phyloP scores from a whole-genome alignment of 2,888 invertebrate species.

The Lampropteryx suffumata region DNA sequence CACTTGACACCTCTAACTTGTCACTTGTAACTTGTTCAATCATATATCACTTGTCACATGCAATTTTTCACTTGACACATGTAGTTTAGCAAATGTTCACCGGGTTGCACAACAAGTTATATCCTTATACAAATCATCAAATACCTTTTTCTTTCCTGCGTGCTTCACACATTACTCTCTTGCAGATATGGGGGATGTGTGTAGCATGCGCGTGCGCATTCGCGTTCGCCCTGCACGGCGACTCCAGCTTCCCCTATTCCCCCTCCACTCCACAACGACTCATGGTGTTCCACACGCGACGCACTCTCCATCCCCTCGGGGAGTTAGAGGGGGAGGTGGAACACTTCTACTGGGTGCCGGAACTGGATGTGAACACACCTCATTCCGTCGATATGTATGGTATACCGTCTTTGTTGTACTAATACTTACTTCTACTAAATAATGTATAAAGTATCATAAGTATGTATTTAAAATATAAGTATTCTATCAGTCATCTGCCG shows the following conservation, averaged over 20 bases:
- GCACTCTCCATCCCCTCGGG: slow-evolving; percentile 81
- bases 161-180: background rate
- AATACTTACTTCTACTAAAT: no score
- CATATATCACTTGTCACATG: no score
- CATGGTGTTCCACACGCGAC: slow-evolving; percentile 85
- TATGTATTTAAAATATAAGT: no score
- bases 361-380: slow-evolving; percentile 89
- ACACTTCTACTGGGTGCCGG: slow-evolving; percentile 85
- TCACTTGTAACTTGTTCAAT: no score
- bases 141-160: no score
- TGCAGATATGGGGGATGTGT: slow-evolving; percentile 11
- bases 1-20: no score
- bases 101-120: no score
- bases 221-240: slow-evolving; percentile 39
- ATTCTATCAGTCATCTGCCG: no score
- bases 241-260: slow-evolving; percentile 82
- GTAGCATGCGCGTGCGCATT: slow-evolving; percentile 16
- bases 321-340: slow-evolving; percentile 61
- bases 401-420: slow-evolving; percentile 19
- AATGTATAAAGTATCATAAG: no score
- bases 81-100: no score
- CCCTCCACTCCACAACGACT: slow-evolving; percentile 85
- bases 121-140: no score
- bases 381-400: slow-evolving; percentile 51
- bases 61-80: no score